Conservation (phyloP, 1,140 invertebrate genomes). For the Pteromalus puparum region DNA sequence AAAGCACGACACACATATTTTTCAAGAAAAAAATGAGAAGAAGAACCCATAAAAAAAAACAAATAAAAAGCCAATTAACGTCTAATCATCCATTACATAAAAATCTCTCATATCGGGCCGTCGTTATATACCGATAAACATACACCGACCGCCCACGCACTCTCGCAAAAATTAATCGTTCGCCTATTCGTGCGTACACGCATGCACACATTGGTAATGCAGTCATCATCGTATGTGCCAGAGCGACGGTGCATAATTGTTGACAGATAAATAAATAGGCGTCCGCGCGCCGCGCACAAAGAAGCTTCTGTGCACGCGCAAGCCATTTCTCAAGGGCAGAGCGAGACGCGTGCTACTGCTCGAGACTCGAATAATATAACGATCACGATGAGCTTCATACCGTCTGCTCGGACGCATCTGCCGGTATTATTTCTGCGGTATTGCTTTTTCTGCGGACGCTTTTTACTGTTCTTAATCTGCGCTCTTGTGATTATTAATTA, state of each 20-base stretch:
- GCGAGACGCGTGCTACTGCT: neutral
- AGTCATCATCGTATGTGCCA: neutral
- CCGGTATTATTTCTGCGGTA: neutral
- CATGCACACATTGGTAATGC: neutral
- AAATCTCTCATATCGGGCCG: too few relatives aligned
- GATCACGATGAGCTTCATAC: neutral
- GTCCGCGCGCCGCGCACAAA: conserved; percentile 59
- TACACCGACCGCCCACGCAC: neutral
- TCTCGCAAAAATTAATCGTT: conserved; percentile 4
- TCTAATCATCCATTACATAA: neutral
- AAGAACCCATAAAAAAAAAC: neutral
- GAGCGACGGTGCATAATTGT: conserved; percentile 63
- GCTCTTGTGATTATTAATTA: too few relatives aligned
- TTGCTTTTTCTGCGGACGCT: neutral
- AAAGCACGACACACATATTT: neutral
- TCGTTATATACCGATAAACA: neutral
- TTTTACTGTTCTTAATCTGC: too few relatives aligned
- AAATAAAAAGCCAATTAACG: neutral
- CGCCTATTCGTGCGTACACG: neutral
- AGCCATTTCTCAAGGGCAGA: neutral
- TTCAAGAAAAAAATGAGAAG: neutral
- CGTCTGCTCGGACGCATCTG: neutral
- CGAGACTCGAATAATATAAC: conserved; percentile 4
- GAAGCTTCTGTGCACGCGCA: conserved; percentile 66
- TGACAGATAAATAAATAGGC: conserved; percentile 73